Conservation (phyloP, 2,888 invertebrate species). For the Colostygia pectinataria region DNA sequence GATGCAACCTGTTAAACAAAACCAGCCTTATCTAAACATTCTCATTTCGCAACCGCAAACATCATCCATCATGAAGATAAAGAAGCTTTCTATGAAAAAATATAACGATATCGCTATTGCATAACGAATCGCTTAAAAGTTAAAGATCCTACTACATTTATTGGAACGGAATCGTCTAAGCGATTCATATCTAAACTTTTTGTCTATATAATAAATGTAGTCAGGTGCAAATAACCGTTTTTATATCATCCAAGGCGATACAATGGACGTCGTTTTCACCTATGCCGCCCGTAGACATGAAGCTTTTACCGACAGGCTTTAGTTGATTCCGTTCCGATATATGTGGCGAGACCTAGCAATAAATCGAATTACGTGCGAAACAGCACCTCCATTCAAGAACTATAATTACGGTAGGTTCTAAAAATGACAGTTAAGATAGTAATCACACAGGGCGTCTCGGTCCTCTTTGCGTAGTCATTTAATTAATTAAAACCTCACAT, state of each 20-base stretch:
- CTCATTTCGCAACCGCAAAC: conserved; percentile 20
- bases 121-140: conserved; percentile 21
- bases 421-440: conserved; percentile 52
- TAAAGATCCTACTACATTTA: too few species aligned
- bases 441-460: conserved; percentile 41
- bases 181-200: too few species aligned
- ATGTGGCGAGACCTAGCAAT: conserved; percentile 18
- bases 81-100: conserved; percentile 18
- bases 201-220: conserved; percentile 21
- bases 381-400: conserved; percentile 34
- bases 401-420: conserved; percentile 42
- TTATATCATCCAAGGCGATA: too few species aligned
- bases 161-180: too few species aligned
- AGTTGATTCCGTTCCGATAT: too few species aligned
- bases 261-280: too few species aligned
- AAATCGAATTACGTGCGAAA: conserved; percentile 27
- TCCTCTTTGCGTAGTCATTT: conserved; percentile 51
- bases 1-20: conserved; percentile 18
- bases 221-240: conserved; percentile 26
- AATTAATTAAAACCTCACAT: conserved; percentile 71
- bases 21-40: conserved; percentile 10
- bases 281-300: too few species aligned
- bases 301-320: too few species aligned
- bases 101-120: conserved; percentile 14
- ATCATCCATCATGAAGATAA: conserved; percentile 30